Evolutionary conservation across 2,888 invertebrate species (phyloP).

Genomic region (Apomyelois bistriatella): DNA sequence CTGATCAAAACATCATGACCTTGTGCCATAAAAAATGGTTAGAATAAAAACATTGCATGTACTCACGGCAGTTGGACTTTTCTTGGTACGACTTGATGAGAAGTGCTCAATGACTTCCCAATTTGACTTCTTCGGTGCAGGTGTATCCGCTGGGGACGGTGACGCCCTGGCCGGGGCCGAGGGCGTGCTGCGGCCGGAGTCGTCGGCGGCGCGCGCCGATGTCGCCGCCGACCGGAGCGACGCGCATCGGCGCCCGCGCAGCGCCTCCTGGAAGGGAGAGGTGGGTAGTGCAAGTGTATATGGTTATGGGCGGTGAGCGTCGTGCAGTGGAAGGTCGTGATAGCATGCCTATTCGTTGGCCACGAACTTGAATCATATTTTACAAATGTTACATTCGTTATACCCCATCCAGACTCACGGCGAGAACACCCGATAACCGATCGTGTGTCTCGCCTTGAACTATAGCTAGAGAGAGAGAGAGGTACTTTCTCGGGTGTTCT

Average conservation of each 20-base stretch:
- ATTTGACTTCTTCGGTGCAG: slow-evolving; percentile 88
- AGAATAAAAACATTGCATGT: background rate
- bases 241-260: slow-evolving; percentile 81
- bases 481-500: too few relatives aligned
- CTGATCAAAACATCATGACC: too few relatives aligned
- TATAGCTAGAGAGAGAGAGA: too few relatives aligned
- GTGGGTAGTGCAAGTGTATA: slow-evolving; percentile 5
- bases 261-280: slow-evolving; percentile 68
- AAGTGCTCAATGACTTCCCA: slow-evolving; percentile 96
- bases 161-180: slow-evolving; percentile 64
- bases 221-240: slow-evolving; percentile 75
- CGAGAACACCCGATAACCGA: too few relatives aligned
- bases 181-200: slow-evolving; percentile 68
- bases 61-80: slow-evolving; percentile 73
- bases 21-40: too few relatives aligned
- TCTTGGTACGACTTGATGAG: slow-evolving; percentile 81
- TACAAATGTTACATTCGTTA: too few relatives aligned
- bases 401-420: too few relatives aligned
- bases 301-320: background rate
- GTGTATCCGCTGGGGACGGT: slow-evolving; percentile 76
- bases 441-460: too few relatives aligned
- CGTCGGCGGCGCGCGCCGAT: slow-evolving; percentile 44
- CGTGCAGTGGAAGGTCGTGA: background rate
- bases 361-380: too few relatives aligned
- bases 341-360: background rate